Base-by-base conservation (phyloP, 2,797 vertebrate genomes). In the Euphonia xanthogaster region DNA sequence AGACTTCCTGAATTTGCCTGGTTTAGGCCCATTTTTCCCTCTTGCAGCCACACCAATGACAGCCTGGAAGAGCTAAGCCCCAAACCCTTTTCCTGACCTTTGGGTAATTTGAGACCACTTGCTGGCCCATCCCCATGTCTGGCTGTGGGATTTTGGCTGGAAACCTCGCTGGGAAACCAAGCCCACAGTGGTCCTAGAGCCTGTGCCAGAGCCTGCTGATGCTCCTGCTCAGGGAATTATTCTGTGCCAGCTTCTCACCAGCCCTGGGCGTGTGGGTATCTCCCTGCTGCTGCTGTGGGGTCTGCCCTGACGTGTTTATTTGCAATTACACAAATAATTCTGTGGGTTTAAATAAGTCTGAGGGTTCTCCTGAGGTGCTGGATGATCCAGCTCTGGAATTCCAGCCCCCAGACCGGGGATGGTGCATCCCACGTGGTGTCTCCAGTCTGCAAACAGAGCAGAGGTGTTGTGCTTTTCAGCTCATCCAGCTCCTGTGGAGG, bases 161-260 rank as follows among this genome's bases (percentile, higher is more conserved):
- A 39, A 77, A 68, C 14, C 19, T 19, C 19, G 1, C 4, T 37
- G 21, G 28, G 62, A 61, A 76, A 45, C 19, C n/a, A n/a, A n/a
- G n/a, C 25, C 33, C 31, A 5, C 0, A 3, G 11, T 21, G 48
- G 5, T 13, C 9, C 18, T 3, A 8, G 4, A 63, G 11, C 22
- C n/a, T 5, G n/a, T 70, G 28, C 51, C 35, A 33, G 39, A 25
- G 14, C 39, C 22, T 62, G 47, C 57, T 71, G 53, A 2, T 30
- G 70, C 5, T 72, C 28, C 6, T 3, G 14, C 55, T 7, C 33
- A 37, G 25, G 14, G 24, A 35, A 50, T 12, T 21, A 5, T 5
- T 25, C 14, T 45, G 22, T 7, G 14, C 4, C 4, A 9, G 25
- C 12, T 21, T 13, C 33, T 42, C 9, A 1, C 8, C 78, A 47